phyloP scores from a whole-genome alignment of 2,797 vertebrate species.

The Cyprinella venusta region DNA sequence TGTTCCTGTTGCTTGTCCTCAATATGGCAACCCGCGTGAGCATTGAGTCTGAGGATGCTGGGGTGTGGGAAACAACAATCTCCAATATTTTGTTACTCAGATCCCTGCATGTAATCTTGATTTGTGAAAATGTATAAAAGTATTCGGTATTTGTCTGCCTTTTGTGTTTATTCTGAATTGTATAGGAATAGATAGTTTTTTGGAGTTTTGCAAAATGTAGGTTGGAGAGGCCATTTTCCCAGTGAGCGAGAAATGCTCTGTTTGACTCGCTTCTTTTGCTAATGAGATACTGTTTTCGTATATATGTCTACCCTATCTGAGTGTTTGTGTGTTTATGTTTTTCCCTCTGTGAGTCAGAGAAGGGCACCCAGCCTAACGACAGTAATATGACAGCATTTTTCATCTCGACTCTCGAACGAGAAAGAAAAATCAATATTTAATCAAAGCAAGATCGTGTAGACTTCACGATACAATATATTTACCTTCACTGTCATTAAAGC shows the following conservation, averaged over 20 bases:
- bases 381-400: slow-evolving; percentile 77
- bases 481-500: slow-evolving; percentile 50
- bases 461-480: slow-evolving; percentile 68
- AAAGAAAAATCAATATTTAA: slow-evolving; percentile 81
- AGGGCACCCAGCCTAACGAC: slow-evolving; percentile 47
- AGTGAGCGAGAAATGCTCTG: neutral
- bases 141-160: neutral
- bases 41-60: too few relatives aligned
- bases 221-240: neutral
- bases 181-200: neutral
- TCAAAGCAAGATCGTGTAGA: slow-evolving; percentile 77
- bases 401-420: slow-evolving; percentile 73
- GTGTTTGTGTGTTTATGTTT: slow-evolving; percentile 20
- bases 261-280: slow-evolving; percentile 15
- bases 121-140: neutral
- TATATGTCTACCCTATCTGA: neutral
- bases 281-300: neutral
- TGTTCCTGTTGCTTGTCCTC: too few relatives aligned
- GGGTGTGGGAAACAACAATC: too few relatives aligned
- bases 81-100: neutral
- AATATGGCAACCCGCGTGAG: too few relatives aligned
- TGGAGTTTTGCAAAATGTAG: neutral
- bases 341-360: slow-evolving; percentile 16
- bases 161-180: neutral
- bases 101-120: neutral